Percentiles rank a stretch among this genome's conserved stretches.
phyloP scores from a whole-genome alignment of 2,888 invertebrate genomes.

The Pseudococcus longispinus region DNA sequence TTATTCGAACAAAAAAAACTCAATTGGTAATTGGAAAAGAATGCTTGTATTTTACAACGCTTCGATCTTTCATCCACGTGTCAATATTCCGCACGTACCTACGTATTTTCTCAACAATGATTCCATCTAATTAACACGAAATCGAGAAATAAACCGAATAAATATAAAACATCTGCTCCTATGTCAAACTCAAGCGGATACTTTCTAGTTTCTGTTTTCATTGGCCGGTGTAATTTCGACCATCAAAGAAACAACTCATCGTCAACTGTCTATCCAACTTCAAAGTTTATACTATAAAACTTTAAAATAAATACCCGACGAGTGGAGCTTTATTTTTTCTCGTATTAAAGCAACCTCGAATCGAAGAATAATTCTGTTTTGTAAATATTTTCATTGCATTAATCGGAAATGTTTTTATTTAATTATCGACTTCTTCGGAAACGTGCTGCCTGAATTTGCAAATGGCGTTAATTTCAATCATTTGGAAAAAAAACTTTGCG shows the following conservation, averaged over 20 bases:
- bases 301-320: neutral
- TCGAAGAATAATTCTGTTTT: neutral
- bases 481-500: neutral
- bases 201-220: neutral
- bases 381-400: conserved; percentile 6
- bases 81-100: neutral
- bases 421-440: neutral
- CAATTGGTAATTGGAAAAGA: no score
- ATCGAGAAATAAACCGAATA: neutral
- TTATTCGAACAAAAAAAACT: no score
- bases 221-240: neutral
- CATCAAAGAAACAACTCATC: neutral
- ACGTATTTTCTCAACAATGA: neutral
- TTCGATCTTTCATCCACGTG: neutral
- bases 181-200: neutral
- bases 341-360: neutral
- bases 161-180: neutral
- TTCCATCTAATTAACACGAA: neutral
- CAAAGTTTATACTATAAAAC: neutral
- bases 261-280: neutral
- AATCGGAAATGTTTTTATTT: neutral
- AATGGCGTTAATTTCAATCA: neutral
- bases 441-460: neutral
- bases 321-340: neutral
- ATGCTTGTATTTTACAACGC: no score